These are phyloP conservation scores for Zaprionus camerounensis DNA, from an alignment of 1,140 invertebrate species.

Conservation along the genomic window DNA sequence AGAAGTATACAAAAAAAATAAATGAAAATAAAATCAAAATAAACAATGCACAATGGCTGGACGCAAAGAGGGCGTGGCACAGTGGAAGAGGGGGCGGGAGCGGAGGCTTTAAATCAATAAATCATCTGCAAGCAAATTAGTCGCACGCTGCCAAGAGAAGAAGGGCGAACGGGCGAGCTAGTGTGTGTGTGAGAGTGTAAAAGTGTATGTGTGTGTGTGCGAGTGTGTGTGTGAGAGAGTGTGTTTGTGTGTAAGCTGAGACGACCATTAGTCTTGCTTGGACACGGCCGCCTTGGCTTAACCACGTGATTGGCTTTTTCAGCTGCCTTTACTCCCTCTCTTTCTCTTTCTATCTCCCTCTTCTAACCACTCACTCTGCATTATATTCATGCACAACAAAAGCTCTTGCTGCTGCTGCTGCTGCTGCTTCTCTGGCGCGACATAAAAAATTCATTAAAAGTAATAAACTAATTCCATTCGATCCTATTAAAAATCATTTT, in stretches of 20 bases:
- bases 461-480: constrained; percentile 85
- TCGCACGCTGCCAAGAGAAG: constrained; percentile 43
- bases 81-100: not conserved
- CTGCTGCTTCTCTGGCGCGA: constrained; percentile 40
- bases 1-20: constrained; percentile 20
- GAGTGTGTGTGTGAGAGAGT: not conserved
- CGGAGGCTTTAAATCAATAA: constrained; percentile 78
- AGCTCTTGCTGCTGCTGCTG: constrained; percentile 9
- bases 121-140: constrained; percentile 83
- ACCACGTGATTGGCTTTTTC: constrained; percentile 74
- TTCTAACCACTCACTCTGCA: constrained; percentile 41
- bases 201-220: not conserved
- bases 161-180: not conserved
- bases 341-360: not conserved
- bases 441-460: constrained; percentile 85
- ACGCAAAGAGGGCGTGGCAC: constrained; percentile 3
- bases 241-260: not conserved
- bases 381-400: constrained; percentile 77
- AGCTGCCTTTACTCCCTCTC: constrained; percentile 6
- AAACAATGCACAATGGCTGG: constrained; percentile 26
- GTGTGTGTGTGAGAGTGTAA: not conserved
- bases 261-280: constrained; percentile 77
- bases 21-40: constrained; percentile 52
- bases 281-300: constrained; percentile 59
- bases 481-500: constrained; percentile 85